Evolutionary conservation across 92 coral and sea anemone species (phyloP).

Genomic region (Epizoanthus illoricatus): DNA sequence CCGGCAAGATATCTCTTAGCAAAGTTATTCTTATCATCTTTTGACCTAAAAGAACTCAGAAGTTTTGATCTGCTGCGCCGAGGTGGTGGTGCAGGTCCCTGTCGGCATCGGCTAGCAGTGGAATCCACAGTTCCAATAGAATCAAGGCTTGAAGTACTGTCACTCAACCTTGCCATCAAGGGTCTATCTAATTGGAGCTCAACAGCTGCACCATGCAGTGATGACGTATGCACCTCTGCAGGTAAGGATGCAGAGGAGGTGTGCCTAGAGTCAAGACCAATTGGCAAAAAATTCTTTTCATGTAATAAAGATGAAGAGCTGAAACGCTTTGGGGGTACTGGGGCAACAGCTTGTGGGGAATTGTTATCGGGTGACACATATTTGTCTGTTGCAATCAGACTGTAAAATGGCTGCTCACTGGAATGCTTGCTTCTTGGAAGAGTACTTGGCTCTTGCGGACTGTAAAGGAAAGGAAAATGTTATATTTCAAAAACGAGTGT

Average conservation of each 20-base stretch:
- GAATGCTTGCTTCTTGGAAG: constrained; percentile 68
- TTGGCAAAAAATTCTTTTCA: constrained; percentile 44
- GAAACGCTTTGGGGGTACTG: constrained; percentile 68
- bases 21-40: constrained; percentile 38
- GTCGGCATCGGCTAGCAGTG: constrained; percentile 51
- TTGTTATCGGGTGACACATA: constrained; percentile 45
- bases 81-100: constrained; percentile 86
- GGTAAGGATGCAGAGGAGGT: constrained; percentile 53
- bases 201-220: constrained; percentile 24
- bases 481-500: no score
- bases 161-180: constrained; percentile 47
- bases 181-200: constrained; percentile 54
- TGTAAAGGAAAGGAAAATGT: constrained; percentile 11
- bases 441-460: constrained; percentile 12
- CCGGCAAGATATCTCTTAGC: constrained; percentile 26
- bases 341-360: constrained; percentile 55
- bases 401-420: constrained; percentile 67
- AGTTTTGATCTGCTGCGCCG: constrained; percentile 74
- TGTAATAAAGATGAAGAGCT: constrained; percentile 76
- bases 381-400: constrained; percentile 57
- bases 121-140: constrained; percentile 61
- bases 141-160: constrained; percentile 80
- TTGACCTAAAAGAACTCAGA: constrained; percentile 70
- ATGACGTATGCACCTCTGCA: constrained; percentile 38
- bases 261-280: constrained; percentile 41